Evolutionary conservation across 2,888 invertebrate species (phyloP), one percentile per base, ranked within the genome.

Genomic region (Monopis laevigella): DNA sequence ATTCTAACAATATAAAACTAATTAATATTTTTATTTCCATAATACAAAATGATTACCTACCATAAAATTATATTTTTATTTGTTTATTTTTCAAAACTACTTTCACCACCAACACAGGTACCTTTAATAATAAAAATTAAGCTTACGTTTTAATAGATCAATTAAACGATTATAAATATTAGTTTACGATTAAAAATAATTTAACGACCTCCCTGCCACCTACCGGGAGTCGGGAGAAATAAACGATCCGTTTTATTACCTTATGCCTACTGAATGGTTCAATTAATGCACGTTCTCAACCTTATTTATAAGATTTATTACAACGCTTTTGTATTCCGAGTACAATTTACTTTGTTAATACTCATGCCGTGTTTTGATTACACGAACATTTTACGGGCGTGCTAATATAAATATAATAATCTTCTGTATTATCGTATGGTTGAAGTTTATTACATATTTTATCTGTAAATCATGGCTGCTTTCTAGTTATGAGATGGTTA

Each of bases 131-230:
- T 41, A 35, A 35, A 41, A 35, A 41, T 35, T 26, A 34, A 32
- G 10, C 21, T 51, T 40, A 51, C 44, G 45, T 41, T 49, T 53
- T 56, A 52, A 58, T 51, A 47, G 50, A 57, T 59, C 53, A 58
- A 60, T 63, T 53, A 60, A 56, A 40, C 29, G 24, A 40, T 4
- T 40, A 40, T 40, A 40, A 40, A 58, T 51, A 56, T 52, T 51
- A 47, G 48, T 54, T 55, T 52, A 52, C 50, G 50, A 48, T 45
- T 48, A 48, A 52, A 52, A 48, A 45, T 46, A 43, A 19, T 40
- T 45, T 43, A 45, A 50, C 26, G 42, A 43, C 42, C 41, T 13
- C 11, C 16, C 3, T 30, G 34, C 43, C 46, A 48, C 47, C 49
- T 45, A 46, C 48, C 42, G 41, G 47, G 44, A 47, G 43, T 40